A percentile compares a stretch with the other conserved stretches of the same genome.
These are phyloP conservation scores for Aplochiton taeniatus DNA, from an alignment of 2,797 vertebrate species.

Conservation along the genomic window DNA sequence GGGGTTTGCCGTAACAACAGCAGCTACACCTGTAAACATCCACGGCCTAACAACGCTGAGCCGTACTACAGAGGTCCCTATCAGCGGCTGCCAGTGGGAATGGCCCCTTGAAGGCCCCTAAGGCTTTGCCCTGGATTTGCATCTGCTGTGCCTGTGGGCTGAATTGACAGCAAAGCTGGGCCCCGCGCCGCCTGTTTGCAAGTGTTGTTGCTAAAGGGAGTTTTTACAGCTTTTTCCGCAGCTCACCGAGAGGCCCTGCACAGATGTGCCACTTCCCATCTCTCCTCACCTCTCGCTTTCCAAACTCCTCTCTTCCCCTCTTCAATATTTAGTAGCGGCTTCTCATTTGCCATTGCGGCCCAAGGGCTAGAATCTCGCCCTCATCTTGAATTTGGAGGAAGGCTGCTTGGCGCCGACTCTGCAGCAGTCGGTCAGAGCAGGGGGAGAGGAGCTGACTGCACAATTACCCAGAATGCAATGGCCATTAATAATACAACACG, in stretches of 20 bases:
- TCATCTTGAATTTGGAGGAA: slow-evolving; percentile 53
- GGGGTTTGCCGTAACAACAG: slow-evolving; percentile 32
- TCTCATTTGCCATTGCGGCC: slow-evolving; percentile 33
- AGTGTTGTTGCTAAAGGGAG: slow-evolving; percentile 6
- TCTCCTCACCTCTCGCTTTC: neutral
- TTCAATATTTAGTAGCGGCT: slow-evolving; percentile 26
- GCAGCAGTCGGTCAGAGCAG: slow-evolving; percentile 46
- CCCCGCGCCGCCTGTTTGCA: slow-evolving; percentile 2
- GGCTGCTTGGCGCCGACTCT: slow-evolving; percentile 48
- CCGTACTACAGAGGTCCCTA: neutral
- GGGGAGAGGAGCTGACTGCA: slow-evolving; percentile 65
- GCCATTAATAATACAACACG: slow-evolving; percentile 65
- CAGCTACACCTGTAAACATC: neutral
- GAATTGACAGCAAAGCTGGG: neutral
- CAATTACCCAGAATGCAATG: slow-evolving; percentile 50
- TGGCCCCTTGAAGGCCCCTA: neutral
- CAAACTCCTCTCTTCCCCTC: neutral
- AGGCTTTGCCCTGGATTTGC: too few relatives aligned
- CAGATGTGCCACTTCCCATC: neutral
- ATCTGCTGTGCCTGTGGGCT: neutral
- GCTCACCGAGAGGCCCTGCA: neutral
- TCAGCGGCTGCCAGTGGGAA: slow-evolving; percentile 6
- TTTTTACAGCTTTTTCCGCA: neutral
- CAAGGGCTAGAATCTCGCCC: slow-evolving; percentile 39
- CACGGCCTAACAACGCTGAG: neutral